Base-by-base conservation (phyloP, 2,113 vertebrate genomes). In the Microcebus murinus region DNA sequence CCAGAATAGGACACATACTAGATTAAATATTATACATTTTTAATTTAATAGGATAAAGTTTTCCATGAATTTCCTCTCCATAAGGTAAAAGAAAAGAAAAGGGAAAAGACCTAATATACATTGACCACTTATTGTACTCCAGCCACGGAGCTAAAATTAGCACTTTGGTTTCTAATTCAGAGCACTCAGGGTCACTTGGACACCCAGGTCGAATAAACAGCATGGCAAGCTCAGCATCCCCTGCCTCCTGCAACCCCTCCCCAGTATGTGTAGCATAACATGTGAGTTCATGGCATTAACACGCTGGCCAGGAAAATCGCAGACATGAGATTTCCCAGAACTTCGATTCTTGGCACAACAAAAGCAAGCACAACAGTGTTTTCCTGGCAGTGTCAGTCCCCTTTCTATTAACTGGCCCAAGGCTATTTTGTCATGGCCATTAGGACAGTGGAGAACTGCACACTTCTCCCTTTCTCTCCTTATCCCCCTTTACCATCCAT, bases 231-330 rank as follows among this genome's bases (percentile, higher is more conserved):
- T 45, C 59, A 17, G 21, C 29, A 8, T 7, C 31, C 31, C 12
- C 8, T 31, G 65, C 25, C 50, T 61, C 13, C 27, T 29, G 9
- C 6, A 79, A 31, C 6, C 6, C 8, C 36, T 48, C 12, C 18
- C 15, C 10, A 6, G 29, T 3, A 70, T 3, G 3, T 8, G 1
- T 0, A 57, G 1, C 10, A 27, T 29, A 77, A 57, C 45, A 2
- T 71, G 8, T 83, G 10, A 55, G 83, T 59, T 45, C 18, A 42
- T 17, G 20, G 1, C 11, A 34, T 10, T 76, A 23, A 6, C 9
- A 52, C 3, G 4, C 2, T 36, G 36, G 13, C 29, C 17, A 25
- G 23, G 8, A 45, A 55, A n/a, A 36, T 9, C 11, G 15, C n/a
- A 61, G 14, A 63, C 31, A 13, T 17, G 27, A 39, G 34, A 21